Evolutionary conservation across 2,797 vertebrate genomes (phyloP), one percentile per base, ranked within the genome.

Genomic region (Sphenopsis melanotis): DNA sequence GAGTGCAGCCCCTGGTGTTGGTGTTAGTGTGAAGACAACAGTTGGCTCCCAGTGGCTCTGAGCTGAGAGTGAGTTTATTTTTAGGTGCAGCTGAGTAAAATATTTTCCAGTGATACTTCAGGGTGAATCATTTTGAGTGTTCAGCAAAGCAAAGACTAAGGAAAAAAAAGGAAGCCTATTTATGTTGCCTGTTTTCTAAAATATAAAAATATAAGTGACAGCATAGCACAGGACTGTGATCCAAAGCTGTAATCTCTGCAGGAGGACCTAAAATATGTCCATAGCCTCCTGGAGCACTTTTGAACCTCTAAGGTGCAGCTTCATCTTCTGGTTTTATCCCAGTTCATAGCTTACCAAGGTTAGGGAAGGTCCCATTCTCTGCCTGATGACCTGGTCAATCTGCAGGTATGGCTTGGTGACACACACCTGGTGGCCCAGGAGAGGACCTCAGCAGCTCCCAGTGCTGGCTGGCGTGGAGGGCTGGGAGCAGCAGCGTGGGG

Each of bases 71-170:
- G 2, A 46, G 50, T 92, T 89, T 95, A 94, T 95, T 96, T 97
- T 94, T 87, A 94, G 77, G 64, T 55, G 24, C 47, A 89, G 72
- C 30, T 57, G n/a, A 90, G 69, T 50, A 84, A 94, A 94, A 87
- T 94, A 79, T 88, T 96, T 96, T 94, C 82, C 86, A 90, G 37
- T 64, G 61, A 50, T 52, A 75, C n/a, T 42, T 91, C 63, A 77
- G 15, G 56, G 64, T 46, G 82, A 92, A 85, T 86, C 4, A 82
- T 87, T 95, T 56, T 81, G n/a, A 91, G 47, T 3, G 6, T 42
- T 79, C 85, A 87, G 55, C 49, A 81, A 83, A 90, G n/a, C 34
- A 85, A 89, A 93, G 77, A 74, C 34, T 66, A 49, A 50, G n/a
- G 13, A 20, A 87, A 95, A 70, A 79, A 90, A 56, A 56, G 8